Evolutionary conservation across 2,888 invertebrate genomes (phyloP), one percentile per base, ranked within the genome.

Genomic region (Leucoma salicis): DNA sequence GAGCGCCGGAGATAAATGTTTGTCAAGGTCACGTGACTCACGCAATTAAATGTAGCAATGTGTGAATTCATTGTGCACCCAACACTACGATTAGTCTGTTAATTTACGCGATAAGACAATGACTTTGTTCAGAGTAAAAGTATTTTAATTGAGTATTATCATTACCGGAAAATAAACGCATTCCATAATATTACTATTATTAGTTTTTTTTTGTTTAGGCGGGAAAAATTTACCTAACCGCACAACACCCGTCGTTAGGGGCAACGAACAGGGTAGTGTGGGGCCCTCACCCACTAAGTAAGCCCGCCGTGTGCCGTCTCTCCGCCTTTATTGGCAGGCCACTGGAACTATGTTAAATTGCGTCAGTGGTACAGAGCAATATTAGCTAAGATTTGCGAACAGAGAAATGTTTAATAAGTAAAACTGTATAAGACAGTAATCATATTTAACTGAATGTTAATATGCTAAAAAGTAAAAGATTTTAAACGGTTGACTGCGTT

Each of bases 1-100:
- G 31, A 45, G 46, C 39, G 31, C 34, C 38, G 39, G 25, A 62
- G 63, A 70, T 70, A 69, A 61, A 61, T 46, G 49, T 56, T 46
- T 39, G 29, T 48, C 58, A 63, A 66, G 61, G 67, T 45, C 57
- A 43, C 8, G 32, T 53, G 53, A 59, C 35, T 62, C 57, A 64
- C 41, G 42, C 49, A 35, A 46, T 44, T 34, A 45, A 48, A 48
- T 46, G 36, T 39, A 16, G 31, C 7, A 46, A 39, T 48, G 38
- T 35, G 40, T 32, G 6, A 39, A 47, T 33, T 34, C 34, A 35
- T 24, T 16, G 28, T 46, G 42, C 32, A 36, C 12, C 34, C 24
- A 14, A 5, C 25, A 45, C 44, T 53, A 41, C 41, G 24, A 6
- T 10, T n/a, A 2, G 24, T 14, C 13, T 1, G 2, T n/a, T 40